Evolutionary conservation across 2,797 vertebrate genomes (phyloP).

Genomic region (Semaprochilodus insignis): DNA sequence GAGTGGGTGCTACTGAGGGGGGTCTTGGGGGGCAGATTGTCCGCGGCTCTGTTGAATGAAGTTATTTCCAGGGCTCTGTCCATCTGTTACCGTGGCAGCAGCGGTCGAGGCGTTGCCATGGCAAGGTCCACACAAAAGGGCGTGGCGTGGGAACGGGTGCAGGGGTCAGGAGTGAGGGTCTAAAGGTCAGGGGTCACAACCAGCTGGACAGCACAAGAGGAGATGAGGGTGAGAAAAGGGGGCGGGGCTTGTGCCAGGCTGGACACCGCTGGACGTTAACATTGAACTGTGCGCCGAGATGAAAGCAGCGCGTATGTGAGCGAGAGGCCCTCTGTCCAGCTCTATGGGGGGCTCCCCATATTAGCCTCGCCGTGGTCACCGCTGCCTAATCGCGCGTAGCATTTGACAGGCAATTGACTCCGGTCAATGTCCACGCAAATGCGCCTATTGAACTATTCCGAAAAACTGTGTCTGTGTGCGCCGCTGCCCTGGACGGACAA

Average conservation of each 20-base stretch:
- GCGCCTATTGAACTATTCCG: constrained; percentile 61
- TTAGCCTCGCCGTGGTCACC: constrained; percentile 58
- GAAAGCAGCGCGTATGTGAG: constrained; percentile 53
- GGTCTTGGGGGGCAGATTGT: constrained; percentile 66
- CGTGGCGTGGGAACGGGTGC: constrained; percentile 85
- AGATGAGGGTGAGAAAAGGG: constrained; percentile 80
- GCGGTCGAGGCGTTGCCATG: constrained; percentile 81
- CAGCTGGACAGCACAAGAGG: constrained; percentile 84
- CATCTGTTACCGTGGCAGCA: constrained; percentile 86
- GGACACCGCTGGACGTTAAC: constrained; percentile 79
- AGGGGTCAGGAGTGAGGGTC: constrained; percentile 84
- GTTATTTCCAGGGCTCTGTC: constrained; percentile 80
- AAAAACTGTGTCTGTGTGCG: constrained; percentile 55
- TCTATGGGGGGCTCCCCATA: constrained; percentile 60
- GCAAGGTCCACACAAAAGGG: constrained; percentile 81
- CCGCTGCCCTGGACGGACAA: constrained; percentile 67
- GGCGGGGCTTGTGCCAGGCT: constrained; percentile 70
- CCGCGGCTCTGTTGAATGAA: constrained; percentile 75
- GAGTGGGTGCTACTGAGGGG: constrained; percentile 60
- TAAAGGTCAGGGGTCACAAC: constrained; percentile 75
- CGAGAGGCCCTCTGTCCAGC: constrained; percentile 52
- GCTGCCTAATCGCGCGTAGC: constrained; percentile 71
- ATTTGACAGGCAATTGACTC: constrained; percentile 82
- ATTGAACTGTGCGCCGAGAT: constrained; percentile 78
- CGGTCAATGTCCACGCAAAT: constrained; percentile 71